These are phyloP conservation scores for Periophthalmodon schlosseri DNA, from an alignment of 2,113 vertebrate species.

Conservation along the genomic window DNA sequence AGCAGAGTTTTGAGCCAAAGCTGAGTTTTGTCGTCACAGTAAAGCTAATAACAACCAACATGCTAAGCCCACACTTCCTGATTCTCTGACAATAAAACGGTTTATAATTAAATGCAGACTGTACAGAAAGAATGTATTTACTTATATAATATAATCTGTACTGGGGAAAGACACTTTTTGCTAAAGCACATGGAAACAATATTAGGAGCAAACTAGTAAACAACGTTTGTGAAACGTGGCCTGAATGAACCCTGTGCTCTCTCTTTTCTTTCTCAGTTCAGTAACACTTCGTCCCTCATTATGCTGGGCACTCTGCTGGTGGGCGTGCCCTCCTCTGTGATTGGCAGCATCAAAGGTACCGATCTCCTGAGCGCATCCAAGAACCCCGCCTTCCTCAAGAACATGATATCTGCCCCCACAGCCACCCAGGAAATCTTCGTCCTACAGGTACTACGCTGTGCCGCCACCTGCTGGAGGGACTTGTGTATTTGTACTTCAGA, in stretches of 20 bases:
- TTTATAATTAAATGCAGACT: too few species aligned
- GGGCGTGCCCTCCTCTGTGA: conserved; percentile 49
- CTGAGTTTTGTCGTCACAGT: too few species aligned
- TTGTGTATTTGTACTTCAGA: background rate
- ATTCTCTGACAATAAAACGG: too few species aligned
- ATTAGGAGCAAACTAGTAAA: background rate
- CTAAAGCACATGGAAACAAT: background rate
- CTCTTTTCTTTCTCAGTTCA: conserved; percentile 52
- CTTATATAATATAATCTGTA: too few species aligned
- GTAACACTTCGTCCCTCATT: background rate
- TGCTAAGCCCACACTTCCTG: too few species aligned
- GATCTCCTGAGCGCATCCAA: conserved; percentile 38
- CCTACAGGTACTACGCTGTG: conserved; percentile 52
- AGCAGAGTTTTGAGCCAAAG: too few species aligned
- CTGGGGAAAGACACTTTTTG: too few species aligned
- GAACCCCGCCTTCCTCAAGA: conserved; percentile 33
- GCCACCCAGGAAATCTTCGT: conserved; percentile 60
- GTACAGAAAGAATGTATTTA: too few species aligned
- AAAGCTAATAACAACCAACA: too few species aligned
- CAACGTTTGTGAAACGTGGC: background rate
- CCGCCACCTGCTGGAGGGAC: background rate
- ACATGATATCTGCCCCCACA: conserved; percentile 42
- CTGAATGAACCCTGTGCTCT: background rate
- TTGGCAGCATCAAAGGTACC: conserved; percentile 17
- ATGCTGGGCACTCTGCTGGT: conserved; percentile 65